A percentile compares a stretch with the other conserved stretches of the same genome.
phyloP scores from a whole-genome alignment of 2,113 vertebrate genomes.

The Myrmecobius fasciatus region DNA sequence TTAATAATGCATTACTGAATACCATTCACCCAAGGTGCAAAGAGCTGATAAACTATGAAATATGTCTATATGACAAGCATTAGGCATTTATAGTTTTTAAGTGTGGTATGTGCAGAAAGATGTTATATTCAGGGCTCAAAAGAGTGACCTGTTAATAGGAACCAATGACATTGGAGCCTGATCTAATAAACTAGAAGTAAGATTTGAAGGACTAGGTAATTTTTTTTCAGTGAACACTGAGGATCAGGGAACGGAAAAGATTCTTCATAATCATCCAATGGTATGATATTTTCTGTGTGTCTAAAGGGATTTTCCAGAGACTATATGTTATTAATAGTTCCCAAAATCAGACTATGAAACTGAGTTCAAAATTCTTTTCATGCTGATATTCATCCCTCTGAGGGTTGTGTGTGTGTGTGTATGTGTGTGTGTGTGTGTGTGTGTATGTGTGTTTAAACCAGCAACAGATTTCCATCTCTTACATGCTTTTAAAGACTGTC shows the following conservation, averaged over 20 bases:
- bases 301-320: conserved; percentile 18
- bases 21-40: conserved; percentile 28
- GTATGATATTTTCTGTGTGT: conserved; percentile 27
- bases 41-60: conserved; percentile 42
- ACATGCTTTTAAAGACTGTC: conserved; percentile 67
- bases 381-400: conserved; percentile 34
- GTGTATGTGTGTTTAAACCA: conserved; percentile 27
- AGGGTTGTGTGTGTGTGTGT: background rate
- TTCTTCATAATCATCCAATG: conserved; percentile 33
- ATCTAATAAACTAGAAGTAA: conserved; percentile 10
- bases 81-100: conserved; percentile 5
- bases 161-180: conserved; percentile 28
- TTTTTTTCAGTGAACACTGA: conserved; percentile 35
- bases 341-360: conserved; percentile 54
- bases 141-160: conserved; percentile 23
- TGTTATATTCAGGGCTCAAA: conserved; percentile 28
- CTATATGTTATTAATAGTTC: conserved; percentile 22
- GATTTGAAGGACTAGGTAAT: conserved; percentile 1
- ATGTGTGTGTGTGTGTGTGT: conserved; percentile 39
- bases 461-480: conserved; percentile 60
- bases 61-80: conserved; percentile 7
- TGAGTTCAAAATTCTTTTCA: conserved; percentile 52
- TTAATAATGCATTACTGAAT: conserved; percentile 43
- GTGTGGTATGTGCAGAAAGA: conserved; percentile 25
- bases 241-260: conserved; percentile 15